Evolutionary conservation across 2,888 invertebrate genomes (phyloP).

Genomic region (Catocala fraxini): DNA sequence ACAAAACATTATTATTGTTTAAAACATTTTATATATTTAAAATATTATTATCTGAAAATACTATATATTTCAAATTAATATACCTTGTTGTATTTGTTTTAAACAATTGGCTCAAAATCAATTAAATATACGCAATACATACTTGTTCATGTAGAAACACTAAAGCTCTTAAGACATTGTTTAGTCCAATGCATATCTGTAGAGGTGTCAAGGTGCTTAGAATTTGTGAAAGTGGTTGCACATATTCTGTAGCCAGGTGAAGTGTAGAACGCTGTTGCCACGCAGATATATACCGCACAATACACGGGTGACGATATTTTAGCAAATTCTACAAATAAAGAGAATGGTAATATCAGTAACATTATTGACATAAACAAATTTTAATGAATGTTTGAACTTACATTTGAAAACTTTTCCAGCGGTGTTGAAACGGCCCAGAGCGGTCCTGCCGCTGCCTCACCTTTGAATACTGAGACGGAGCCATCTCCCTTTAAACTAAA

Average conservation of each 20-base stretch:
- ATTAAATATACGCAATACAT: constrained; percentile 6
- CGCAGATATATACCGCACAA: constrained; percentile 93
- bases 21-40: no score
- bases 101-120: no score
- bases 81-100: no score
- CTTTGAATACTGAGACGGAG: constrained; percentile 92
- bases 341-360: constrained; percentile 9
- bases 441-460: constrained; percentile 90
- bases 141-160: constrained; percentile 94
- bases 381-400: constrained; percentile 63
- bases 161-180: constrained; percentile 93
- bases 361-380: constrained; percentile 9
- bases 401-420: constrained; percentile 93
- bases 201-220: constrained; percentile 90
- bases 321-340: constrained; percentile 91
- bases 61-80: no score
- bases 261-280: constrained; percentile 93
- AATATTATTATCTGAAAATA: no score
- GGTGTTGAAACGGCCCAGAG: constrained; percentile 90
- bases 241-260: constrained; percentile 94
- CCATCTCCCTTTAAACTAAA: constrained; percentile 86
- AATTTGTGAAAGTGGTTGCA: constrained; percentile 91
- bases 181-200: constrained; percentile 95
- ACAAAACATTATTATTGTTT: no score
- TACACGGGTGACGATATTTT: constrained; percentile 95